Evolutionary conservation across 2,113 vertebrate genomes (phyloP).

Genomic region (Asarcornis scutulata): DNA sequence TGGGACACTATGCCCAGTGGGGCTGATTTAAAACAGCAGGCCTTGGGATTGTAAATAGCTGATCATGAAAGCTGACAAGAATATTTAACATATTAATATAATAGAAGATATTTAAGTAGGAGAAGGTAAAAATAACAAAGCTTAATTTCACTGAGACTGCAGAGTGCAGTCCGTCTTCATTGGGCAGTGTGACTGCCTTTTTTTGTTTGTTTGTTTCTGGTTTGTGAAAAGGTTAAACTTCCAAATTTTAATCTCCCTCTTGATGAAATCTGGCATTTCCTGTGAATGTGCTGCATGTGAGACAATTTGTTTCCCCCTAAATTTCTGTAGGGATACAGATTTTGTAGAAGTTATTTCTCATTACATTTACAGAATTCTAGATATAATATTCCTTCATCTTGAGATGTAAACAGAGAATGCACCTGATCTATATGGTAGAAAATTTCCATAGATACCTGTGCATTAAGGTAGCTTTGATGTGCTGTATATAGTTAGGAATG

Average conservation of each 20-base stretch:
- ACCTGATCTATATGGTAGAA: neutral
- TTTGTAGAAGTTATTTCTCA: neutral
- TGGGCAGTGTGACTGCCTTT: neutral
- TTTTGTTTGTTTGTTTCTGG: neutral
- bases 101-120: neutral
- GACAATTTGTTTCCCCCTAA: rapidly evolving
- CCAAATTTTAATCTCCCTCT: rapidly evolving
- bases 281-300: neutral
- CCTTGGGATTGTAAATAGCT: neutral
- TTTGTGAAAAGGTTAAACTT: neutral
- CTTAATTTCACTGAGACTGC: neutral
- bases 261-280: neutral
- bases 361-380: neutral
- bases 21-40: neutral
- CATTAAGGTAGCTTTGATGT: neutral
- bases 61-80: neutral
- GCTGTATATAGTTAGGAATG: neutral
- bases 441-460: neutral
- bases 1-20: neutral
- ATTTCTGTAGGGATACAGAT: neutral
- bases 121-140: neutral
- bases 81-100: neutral
- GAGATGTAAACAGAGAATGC: neutral
- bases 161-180: neutral
- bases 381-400: neutral